These are phyloP conservation scores for Hippotragus niger DNA, from an alignment of 2,113 vertebrate species.

Conservation along the genomic window DNA sequence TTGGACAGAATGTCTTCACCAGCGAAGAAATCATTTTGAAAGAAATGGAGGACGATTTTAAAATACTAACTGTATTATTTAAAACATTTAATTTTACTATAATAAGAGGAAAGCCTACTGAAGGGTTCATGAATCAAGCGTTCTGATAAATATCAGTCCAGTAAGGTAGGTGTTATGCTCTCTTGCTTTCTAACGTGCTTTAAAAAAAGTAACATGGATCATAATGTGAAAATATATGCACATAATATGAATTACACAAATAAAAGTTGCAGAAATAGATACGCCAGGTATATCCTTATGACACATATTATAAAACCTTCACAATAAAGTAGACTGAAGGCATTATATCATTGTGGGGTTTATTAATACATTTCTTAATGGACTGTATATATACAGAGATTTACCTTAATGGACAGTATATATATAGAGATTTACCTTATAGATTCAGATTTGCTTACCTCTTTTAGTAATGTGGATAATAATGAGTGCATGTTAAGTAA, in stretches of 20 bases:
- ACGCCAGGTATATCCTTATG: neutral
- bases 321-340: slow-evolving; percentile 5
- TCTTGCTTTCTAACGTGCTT: slow-evolving; percentile 37
- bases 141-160: neutral
- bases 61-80: slow-evolving; percentile 4
- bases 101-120: slow-evolving; percentile 64
- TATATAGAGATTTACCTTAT: neutral
- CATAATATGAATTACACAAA: neutral
- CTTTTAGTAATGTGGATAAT: slow-evolving; percentile 4
- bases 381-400: neutral
- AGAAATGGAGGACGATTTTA: slow-evolving; percentile 14
- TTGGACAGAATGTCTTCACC: slow-evolving; percentile 61
- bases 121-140: slow-evolving; percentile 22
- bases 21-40: slow-evolving; percentile 55
- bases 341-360: neutral
- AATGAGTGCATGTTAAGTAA: slow-evolving; percentile 62
- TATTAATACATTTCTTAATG: slow-evolving; percentile 19
- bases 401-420: neutral
- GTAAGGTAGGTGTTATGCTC: neutral
- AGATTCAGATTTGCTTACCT: neutral
- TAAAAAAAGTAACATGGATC: neutral
- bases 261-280: slow-evolving; percentile 20
- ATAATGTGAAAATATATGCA: neutral
- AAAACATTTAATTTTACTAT: slow-evolving; percentile 61
- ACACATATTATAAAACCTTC: neutral